These are phyloP conservation scores for Callipepla squamata DNA, from an alignment of 2,113 vertebrate species.

Conservation along the genomic window DNA sequence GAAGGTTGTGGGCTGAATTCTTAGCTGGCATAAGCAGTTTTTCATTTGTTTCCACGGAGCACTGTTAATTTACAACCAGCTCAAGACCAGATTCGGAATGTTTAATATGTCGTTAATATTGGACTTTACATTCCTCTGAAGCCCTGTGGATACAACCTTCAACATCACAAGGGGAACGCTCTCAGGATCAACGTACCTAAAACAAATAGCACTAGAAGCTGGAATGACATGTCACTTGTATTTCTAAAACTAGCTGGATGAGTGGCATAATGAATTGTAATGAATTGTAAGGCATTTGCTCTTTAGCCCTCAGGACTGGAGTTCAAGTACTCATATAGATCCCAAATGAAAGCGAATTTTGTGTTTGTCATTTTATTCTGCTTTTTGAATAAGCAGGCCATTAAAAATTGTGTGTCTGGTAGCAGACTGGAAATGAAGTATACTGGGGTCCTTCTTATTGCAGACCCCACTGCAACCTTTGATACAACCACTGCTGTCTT, in stretches of 20 bases:
- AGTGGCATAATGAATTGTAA: background rate
- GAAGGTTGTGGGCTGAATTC: background rate
- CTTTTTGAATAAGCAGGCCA: background rate
- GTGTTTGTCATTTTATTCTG: background rate
- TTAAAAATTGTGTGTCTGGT: background rate
- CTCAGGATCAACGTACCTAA: background rate
- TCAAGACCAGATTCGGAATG: background rate
- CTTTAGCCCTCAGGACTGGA: background rate
- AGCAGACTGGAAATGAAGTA: background rate
- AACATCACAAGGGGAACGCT: background rate
- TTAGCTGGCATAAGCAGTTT: background rate
- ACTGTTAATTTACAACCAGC: constrained; percentile 10
- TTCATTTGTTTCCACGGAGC: constrained; percentile 42
- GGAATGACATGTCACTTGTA: background rate
- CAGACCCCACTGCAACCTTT: background rate
- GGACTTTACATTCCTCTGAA: constrained; percentile 1
- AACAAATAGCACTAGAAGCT: background rate
- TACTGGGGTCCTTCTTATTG: background rate
- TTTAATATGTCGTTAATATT: constrained; percentile 31
- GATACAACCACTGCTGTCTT: background rate
- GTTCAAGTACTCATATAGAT: background rate
- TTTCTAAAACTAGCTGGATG: background rate
- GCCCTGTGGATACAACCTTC: background rate
- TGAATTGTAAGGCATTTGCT: background rate
- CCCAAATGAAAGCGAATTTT: background rate